Conservation (phyloP, 2,113 vertebrate genomes). For the Smithornis capensis region DNA sequence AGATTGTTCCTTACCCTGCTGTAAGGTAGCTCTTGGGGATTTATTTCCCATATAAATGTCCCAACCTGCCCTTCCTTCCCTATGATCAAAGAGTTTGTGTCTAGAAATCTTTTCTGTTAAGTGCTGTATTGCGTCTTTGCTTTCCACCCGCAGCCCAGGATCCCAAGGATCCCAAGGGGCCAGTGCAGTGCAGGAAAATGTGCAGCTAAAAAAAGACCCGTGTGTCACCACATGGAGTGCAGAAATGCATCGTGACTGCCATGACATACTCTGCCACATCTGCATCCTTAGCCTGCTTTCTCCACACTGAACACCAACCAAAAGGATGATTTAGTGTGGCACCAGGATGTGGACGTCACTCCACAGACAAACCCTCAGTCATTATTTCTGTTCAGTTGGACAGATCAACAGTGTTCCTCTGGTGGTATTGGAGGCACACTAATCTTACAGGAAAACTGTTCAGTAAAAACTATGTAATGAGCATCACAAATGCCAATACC, state of each 20-base stretch:
- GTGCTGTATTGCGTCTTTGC: background rate
- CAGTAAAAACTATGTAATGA: accelerated
- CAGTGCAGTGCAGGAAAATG: background rate
- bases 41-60: background rate
- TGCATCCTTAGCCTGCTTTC: background rate
- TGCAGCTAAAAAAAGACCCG: background rate
- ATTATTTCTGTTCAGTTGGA: background rate
- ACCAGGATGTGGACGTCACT: background rate
- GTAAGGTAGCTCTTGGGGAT: background rate
- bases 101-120: background rate
- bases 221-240: accelerated
- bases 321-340: background rate
- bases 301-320: accelerated
- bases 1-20: background rate
- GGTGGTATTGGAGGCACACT: background rate
- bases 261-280: accelerated
- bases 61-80: background rate
- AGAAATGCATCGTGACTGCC: background rate
- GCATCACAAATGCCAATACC: background rate
- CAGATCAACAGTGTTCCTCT: background rate
- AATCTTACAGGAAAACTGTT: background rate
- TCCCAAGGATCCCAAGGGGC: background rate
- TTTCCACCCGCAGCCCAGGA: background rate
- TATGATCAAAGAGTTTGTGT: background rate
- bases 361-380: background rate